Base-by-base conservation (phyloP, 2,113 vertebrate genomes). In the Oryzias celebensis region DNA sequence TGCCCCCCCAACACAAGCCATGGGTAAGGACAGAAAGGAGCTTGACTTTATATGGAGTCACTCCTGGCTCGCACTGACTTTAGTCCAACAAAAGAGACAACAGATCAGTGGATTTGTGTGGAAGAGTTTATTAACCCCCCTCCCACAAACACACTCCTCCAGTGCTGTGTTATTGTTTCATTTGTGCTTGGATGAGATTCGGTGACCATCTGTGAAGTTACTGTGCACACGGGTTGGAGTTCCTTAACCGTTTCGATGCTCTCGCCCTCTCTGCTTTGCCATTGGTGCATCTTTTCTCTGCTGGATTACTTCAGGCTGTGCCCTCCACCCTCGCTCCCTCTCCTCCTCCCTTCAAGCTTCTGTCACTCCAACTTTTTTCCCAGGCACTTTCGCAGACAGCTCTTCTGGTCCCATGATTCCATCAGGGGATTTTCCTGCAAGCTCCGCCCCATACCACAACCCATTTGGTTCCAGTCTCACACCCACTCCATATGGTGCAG, bases 1-100 rank as follows among this genome's bases (percentile, higher is more conserved):
- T 64, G 54, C 81, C 0, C 55, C 6, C 74, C 89, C 62, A 86
- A 92, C 91, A 16, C 89, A 82, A 59, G 91, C 89, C 75, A 74
- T 89, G 74, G 84, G 91, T 92, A 91, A 91, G 88, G 83, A 88
- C 56, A 41, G 71, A 81, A 5, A 47, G 41, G 15, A 0, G 10
- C 26, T 14, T 54, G 28, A 26, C 42, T 66, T 58, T 47, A 16
- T 17, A 43, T 66, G 68, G 73, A 71, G 41, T 56, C 65, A 53
- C 44, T 48, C 68, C 59, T 53, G 31, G 49, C 54, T 64, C n/a
- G 7, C 41, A 54, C 10, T 77, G 62, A 65, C 26, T 68, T n/a
- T 49, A 17, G 31, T 16, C 16, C 43, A 61, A 57, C 49, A 51
- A 48, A 56, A 17, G 72, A 36, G 55, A 60, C 36, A 41, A 50